Evolutionary conservation across 2,113 vertebrate species (phyloP).

Genomic region (human (Homo sapiens)): GRCh38 chr4:114350001-114350500

Average conservation of each 20-base stretch:
- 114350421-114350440: no score
- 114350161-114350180: neutral
- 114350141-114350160: neutral
- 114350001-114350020: neutral
- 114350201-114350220: neutral
- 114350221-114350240: conserved; percentile 50
- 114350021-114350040: neutral
- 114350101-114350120: neutral
- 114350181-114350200: neutral
- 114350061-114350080: neutral
- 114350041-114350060: neutral
- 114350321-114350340: neutral
- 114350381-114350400: neutral
- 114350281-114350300: neutral
- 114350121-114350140: neutral
- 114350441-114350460: no score
- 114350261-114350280: neutral
- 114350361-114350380: neutral
- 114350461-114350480: no score
- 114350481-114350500: no score
- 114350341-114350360: conserved; percentile 15
- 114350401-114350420: neutral
- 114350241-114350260: neutral
- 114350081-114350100: neutral
- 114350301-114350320: neutral